Evolutionary conservation across 2,113 vertebrate species (phyloP).

Genomic region (Periophthalmodon schlosseri): DNA sequence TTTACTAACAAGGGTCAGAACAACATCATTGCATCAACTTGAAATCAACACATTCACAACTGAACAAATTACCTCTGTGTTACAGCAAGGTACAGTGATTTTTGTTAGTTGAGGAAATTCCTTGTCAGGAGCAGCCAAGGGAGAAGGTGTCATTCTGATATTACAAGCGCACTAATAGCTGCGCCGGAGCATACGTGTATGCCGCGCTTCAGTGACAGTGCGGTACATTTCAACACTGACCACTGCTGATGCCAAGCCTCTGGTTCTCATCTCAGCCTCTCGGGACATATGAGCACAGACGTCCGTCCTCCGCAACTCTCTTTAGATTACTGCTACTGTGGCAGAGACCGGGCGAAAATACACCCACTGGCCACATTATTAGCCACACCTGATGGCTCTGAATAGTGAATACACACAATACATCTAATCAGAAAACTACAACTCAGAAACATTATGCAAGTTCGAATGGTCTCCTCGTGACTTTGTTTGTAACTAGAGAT

Average conservation of each 20-base stretch:
- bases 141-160: constrained; percentile 75
- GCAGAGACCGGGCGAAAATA: constrained; percentile 12
- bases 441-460: neutral
- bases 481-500: neutral
- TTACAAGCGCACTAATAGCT: constrained; percentile 68
- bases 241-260: constrained; percentile 69
- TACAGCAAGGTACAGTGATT: constrained; percentile 64
- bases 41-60: constrained; percentile 67
- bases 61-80: constrained; percentile 69
- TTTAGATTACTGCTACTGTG: constrained; percentile 42
- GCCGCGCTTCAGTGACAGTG: constrained; percentile 68
- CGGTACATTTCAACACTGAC: constrained; percentile 73
- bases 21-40: constrained; percentile 49
- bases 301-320: constrained; percentile 38
- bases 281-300: constrained; percentile 52
- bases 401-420: neutral
- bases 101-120: constrained; percentile 66
- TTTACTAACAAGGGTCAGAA: constrained; percentile 31
- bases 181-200: constrained; percentile 70
- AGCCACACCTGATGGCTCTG: neutral
- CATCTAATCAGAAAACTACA: neutral
- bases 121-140: constrained; percentile 77
- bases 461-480: neutral
- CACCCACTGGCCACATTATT: neutral
- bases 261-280: constrained; percentile 64